A percentile compares a stretch with the other conserved stretches of the same genome.
phyloP scores from a whole-genome alignment of 2,888 invertebrate genomes.

The Drosophila diplacantha region DNA sequence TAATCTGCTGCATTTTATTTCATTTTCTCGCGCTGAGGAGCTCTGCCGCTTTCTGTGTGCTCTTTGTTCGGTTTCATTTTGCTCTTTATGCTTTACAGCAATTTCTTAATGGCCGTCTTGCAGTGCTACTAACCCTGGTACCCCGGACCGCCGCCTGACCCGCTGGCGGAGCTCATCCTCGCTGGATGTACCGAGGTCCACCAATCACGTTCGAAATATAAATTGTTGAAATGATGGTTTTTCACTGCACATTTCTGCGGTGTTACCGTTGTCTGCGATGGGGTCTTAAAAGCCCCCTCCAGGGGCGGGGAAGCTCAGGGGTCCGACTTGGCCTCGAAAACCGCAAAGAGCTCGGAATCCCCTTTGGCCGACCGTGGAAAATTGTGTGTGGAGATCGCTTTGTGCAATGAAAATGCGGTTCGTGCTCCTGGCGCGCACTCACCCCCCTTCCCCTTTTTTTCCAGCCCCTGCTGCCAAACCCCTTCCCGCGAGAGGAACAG shows the following conservation, averaged over 20 bases:
- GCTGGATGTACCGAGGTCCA: constrained; percentile 47
- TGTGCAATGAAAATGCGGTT: constrained; percentile 68
- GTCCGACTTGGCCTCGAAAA: constrained; percentile 56
- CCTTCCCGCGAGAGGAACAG: background rate
- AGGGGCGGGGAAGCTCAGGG: background rate
- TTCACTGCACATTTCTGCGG: constrained; percentile 54
- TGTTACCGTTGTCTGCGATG: constrained; percentile 40
- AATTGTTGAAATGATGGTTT: constrained; percentile 78
- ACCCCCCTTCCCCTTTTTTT: background rate
- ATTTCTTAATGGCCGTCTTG: constrained; percentile 70
- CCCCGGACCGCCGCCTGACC: background rate
- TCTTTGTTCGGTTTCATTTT: constrained; percentile 62
- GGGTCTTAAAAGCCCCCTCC: constrained; percentile 13
- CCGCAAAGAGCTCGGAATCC: constrained; percentile 51
- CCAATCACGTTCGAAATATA: constrained; percentile 78
- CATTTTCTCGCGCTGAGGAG: constrained; percentile 67
- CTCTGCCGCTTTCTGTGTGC: constrained; percentile 36
- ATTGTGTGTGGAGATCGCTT: constrained; percentile 67
- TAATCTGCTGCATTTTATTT: constrained; percentile 76
- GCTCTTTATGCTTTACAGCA: constrained; percentile 70
- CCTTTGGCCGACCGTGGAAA: constrained; percentile 57
- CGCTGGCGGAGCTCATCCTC: constrained; percentile 7
- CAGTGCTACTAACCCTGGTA: constrained; percentile 29
- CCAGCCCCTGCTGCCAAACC: no score
- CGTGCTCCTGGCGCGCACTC: constrained; percentile 58